Percentiles rank a stretch among this genome's conserved stretches.
phyloP scores from a whole-genome alignment of 1,140 invertebrate species.

The Drosophila suzukii region DNA sequence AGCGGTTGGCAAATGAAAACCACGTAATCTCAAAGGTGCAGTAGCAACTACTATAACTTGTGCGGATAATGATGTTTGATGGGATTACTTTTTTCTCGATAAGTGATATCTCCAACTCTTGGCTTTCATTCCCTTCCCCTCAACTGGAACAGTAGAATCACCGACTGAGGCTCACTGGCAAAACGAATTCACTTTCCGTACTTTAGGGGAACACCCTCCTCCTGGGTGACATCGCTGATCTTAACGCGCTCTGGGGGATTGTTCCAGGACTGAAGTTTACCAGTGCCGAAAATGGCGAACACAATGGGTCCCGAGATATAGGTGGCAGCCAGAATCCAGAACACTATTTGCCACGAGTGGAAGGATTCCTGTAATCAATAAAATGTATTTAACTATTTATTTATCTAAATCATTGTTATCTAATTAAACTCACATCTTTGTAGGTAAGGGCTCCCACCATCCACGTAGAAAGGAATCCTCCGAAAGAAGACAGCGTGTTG shows the following conservation, averaged over 20 bases:
- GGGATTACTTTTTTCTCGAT: not conserved
- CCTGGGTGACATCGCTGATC: constrained; percentile 58
- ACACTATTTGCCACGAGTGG: constrained; percentile 93
- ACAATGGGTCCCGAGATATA: constrained; percentile 89
- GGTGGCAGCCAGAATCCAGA: constrained; percentile 91
- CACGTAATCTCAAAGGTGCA: constrained; percentile 62
- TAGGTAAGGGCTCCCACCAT: constrained; percentile 94
- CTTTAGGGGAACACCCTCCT: constrained; percentile 82
- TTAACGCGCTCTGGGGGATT: constrained; percentile 80
- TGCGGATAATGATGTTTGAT: constrained; percentile 47
- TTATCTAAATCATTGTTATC: not conserved
- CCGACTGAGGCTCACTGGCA: not conserved
- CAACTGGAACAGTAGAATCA: not conserved
- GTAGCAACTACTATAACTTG: constrained; percentile 75
- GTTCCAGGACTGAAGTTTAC: constrained; percentile 87
- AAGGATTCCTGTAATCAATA: constrained; percentile 88
- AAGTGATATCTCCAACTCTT: not conserved
- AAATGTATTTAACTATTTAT: constrained; percentile 35
- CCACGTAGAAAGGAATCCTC: constrained; percentile 93
- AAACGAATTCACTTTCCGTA: constrained; percentile 53
- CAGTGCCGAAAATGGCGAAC: constrained; percentile 89
- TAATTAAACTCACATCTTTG: constrained; percentile 86
- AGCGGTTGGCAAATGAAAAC: constrained; percentile 19
- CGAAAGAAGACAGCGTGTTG: constrained; percentile 94
- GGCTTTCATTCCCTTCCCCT: not conserved